A percentile compares a stretch with the other conserved stretches of the same genome.
Conservation (phyloP, 2,113 vertebrate genomes). For the Eurystomus gularis region DNA sequence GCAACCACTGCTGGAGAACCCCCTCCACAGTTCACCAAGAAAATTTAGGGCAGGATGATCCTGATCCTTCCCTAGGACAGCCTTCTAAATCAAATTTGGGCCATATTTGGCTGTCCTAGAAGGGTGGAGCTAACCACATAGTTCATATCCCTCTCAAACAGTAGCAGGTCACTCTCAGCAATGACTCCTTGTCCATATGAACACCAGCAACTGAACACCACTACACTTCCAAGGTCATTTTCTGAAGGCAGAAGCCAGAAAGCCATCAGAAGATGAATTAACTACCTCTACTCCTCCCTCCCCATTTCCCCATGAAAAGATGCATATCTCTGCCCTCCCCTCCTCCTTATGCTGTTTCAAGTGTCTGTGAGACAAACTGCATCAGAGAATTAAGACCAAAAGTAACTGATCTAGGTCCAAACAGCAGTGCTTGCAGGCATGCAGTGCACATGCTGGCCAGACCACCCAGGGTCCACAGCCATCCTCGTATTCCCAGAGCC, state of each 20-base stretch:
- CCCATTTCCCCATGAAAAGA: not conserved
- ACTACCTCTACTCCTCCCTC: accelerated
- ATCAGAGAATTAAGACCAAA: not conserved
- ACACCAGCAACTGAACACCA: not conserved
- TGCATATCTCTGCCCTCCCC: not conserved
- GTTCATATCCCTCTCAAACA: accelerated
- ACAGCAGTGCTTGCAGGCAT: not conserved
- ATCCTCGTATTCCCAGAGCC: not conserved
- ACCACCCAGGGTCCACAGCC: not conserved
- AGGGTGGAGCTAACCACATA: not conserved
- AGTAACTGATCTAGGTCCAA: not conserved
- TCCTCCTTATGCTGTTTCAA: not conserved
- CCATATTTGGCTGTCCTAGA: not conserved
- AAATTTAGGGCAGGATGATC: not conserved
- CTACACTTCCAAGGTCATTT: accelerated
- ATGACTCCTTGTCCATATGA: not conserved
- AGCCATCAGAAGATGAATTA: accelerated
- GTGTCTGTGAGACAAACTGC: not conserved
- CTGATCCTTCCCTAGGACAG: not conserved
- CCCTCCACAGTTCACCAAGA: not conserved
- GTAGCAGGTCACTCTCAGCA: not conserved
- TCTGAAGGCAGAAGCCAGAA: not conserved
- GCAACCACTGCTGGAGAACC: not conserved
- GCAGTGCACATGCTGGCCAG: not conserved
- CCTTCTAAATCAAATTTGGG: not conserved